Base-by-base conservation (phyloP, 2,797 vertebrate genomes). In the Coccyzus lansbergi region DNA sequence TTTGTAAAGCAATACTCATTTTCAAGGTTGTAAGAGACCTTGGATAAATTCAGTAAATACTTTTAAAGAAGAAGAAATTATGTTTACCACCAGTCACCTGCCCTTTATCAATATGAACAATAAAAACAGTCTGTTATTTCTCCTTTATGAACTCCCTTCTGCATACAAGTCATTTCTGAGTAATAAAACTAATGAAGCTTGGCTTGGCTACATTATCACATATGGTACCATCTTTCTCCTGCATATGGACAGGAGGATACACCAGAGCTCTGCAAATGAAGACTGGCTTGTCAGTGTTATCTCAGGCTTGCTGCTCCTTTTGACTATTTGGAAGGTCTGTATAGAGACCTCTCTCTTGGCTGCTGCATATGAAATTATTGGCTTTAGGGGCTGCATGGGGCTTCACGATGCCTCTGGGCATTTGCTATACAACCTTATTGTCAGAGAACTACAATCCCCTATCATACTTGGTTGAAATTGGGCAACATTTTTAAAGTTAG, bases 131-230 rank as follows among this genome's bases (percentile, higher is more conserved):
- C 48, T 63, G 15, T 68, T 15, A n/a, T 13, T 75, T 53, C 29
- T 59, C 33, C 38, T 74, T 31, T 55, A 44, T 48, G 33, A 17
- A 8, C 63, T 81, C 26, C 38, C 31, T 79, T 86, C 26, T 63
- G 44, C 9, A 2, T 26, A 4, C 51, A 38, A 42, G 33, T 78
- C 25, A 24, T 75, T 91, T 65, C 53, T 80, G 72, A 75, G 69
- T 71, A 80, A 80, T 86, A 88, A 87, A 94, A 80, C 31, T 51
- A 72, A 76, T 59, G 63, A 79, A 84, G 59, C 51, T 91, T 86
- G 55, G 7, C 29, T 80, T 93, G 16, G 58, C 18, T 75, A 15
- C 3, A 0, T 48, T 59, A 33, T 38, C 10, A 8, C 29, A 29
- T 33, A 5, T n/a, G 38, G n/a, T 65, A 14, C 26, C 7, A 3